A percentile compares a stretch with the other conserved stretches of the same genome.
Evolutionary conservation across 2,797 vertebrate genomes (phyloP).

Genomic region (Sebastes taczanowskii): DNA sequence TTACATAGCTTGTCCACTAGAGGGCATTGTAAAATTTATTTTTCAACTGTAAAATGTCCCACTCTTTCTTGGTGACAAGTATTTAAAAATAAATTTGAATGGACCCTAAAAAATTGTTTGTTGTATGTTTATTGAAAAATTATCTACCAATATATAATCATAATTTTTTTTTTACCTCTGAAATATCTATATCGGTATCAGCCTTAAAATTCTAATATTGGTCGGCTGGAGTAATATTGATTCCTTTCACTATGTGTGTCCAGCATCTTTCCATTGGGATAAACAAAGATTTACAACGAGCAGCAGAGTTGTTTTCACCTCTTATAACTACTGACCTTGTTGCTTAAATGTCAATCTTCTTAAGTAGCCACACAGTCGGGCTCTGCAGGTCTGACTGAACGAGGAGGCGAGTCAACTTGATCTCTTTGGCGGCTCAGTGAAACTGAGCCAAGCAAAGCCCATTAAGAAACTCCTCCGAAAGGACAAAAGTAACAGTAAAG

Average conservation of each 20-base stretch:
- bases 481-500: background rate
- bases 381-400: slow-evolving; percentile 28
- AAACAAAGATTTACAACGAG: background rate
- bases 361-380: slow-evolving; percentile 21
- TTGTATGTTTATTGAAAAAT: background rate
- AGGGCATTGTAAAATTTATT: background rate
- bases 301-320: slow-evolving; percentile 5
- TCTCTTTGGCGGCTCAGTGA: slow-evolving; percentile 38
- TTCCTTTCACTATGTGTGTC: background rate
- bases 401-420: slow-evolving; percentile 25
- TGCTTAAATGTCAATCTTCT: slow-evolving; percentile 39
- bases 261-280: background rate
- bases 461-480: slow-evolving; percentile 20
- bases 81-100: background rate
- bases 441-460: slow-evolving; percentile 43
- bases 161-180: background rate
- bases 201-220: background rate
- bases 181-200: background rate
- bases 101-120: background rate
- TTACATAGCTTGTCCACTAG: background rate
- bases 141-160: background rate
- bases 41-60: background rate
- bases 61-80: background rate
- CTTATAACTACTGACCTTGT: slow-evolving; percentile 29
- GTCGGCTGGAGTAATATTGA: background rate